A percentile compares a stretch with the other conserved stretches of the same genome.
Conservation (phyloP, 2,888 invertebrate genomes). For the Polyploca ridens region DNA sequence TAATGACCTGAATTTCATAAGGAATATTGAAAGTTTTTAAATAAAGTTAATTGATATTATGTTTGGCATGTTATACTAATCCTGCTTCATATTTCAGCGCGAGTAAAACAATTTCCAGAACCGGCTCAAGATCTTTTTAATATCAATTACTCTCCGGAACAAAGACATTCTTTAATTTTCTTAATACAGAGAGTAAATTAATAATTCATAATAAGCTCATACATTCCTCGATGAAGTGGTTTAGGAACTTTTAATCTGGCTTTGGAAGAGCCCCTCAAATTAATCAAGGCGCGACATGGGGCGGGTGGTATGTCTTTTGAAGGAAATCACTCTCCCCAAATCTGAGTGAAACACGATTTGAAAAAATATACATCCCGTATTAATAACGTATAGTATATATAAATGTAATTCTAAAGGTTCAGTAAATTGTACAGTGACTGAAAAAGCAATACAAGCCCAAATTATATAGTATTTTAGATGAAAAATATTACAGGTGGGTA, state of each 20-base stretch:
- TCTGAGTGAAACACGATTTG: constrained; percentile 27
- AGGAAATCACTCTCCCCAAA: constrained; percentile 39
- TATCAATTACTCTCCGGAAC: constrained; percentile 21
- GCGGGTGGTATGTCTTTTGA: constrained; percentile 36
- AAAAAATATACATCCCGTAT: not conserved
- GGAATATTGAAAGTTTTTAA: not conserved
- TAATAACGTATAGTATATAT: not conserved
- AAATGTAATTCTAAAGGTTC: not conserved
- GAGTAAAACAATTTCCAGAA: not conserved
- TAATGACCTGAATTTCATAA: no score
- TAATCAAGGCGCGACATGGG: constrained; percentile 52
- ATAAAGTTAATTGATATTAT: not conserved
- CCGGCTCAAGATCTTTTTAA: not conserved
- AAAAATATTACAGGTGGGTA: no score
- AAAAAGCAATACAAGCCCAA: no score
- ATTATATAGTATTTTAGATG: no score
- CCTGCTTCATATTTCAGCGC: not conserved
- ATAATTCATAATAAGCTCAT: constrained; percentile 66
- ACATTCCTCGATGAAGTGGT: constrained; percentile 56
- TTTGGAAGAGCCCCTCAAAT: constrained; percentile 47
- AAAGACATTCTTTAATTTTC: constrained; percentile 53
- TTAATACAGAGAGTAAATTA: constrained; percentile 51
- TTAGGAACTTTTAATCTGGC: constrained; percentile 69
- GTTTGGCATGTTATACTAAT: not conserved
- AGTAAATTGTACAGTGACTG: not conserved